A percentile compares a stretch with the other conserved stretches of the same genome.
Conservation (phyloP, 1,140 invertebrate genomes). For the Ridgeia piscesae region DNA sequence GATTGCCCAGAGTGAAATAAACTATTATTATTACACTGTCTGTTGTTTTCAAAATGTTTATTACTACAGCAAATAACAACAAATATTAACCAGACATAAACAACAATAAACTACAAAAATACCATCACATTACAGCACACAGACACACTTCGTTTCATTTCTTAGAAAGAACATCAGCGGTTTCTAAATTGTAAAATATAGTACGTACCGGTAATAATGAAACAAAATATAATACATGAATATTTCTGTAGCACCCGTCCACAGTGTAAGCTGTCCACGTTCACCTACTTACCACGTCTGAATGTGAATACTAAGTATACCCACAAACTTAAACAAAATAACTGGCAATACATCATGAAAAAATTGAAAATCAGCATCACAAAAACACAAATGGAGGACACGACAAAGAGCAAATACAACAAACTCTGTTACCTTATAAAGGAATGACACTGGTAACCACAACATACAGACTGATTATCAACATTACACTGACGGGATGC, state of each 20-base stretch:
- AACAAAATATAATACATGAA: too few relatives aligned
- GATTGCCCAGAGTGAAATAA: too few relatives aligned
- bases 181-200: background rate
- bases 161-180: background rate
- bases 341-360: background rate
- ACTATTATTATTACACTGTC: background rate
- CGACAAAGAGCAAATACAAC: background rate
- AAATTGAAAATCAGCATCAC: background rate
- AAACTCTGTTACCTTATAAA: too few relatives aligned
- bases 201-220: background rate
- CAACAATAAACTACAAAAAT: background rate
- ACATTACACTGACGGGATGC: too few relatives aligned
- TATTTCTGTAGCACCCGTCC: too few relatives aligned
- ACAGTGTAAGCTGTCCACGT: too few relatives aligned
- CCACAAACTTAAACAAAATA: background rate
- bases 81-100: background rate
- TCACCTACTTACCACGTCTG: too few relatives aligned
- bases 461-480: too few relatives aligned
- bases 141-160: background rate
- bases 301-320: background rate
- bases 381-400: background rate
- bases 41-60: background rate
- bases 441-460: too few relatives aligned
- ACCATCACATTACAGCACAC: background rate
- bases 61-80: background rate